Conservation (phyloP, 2,888 invertebrate species). For the Agonopterix subpropinquella region DNA sequence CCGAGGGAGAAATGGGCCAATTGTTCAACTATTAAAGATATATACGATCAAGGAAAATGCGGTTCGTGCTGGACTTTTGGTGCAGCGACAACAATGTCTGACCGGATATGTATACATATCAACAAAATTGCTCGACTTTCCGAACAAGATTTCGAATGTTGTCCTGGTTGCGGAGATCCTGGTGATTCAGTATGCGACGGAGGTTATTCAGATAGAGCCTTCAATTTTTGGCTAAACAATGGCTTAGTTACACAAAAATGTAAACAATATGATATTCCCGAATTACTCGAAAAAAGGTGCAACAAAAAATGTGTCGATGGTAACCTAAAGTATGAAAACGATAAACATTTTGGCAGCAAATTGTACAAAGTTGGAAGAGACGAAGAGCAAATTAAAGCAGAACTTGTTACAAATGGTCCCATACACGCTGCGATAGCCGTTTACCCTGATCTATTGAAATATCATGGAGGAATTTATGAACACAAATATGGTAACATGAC, state of each 20-base stretch:
- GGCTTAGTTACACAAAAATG: not conserved
- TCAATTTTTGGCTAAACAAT: not conserved
- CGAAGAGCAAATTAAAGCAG: constrained; percentile 79
- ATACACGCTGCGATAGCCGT: constrained; percentile 87
- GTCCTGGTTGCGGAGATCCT: constrained; percentile 53
- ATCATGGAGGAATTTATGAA: constrained; percentile 1
- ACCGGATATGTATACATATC: constrained; percentile 84
- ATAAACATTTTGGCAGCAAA: constrained; percentile 78
- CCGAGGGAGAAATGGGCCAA: constrained; percentile 81
- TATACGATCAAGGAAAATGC: constrained; percentile 85
- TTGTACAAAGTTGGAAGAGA: constrained; percentile 64
- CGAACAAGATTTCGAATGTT: constrained; percentile 82
- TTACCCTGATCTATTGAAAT: constrained; percentile 41
- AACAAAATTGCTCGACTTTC: constrained; percentile 77
- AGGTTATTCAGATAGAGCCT: not conserved
- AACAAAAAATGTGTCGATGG: constrained; percentile 72
- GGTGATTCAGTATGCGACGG: constrained; percentile 13
- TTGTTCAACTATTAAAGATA: constrained; percentile 83
- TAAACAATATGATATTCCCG: not conserved
- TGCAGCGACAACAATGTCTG: constrained; percentile 87
- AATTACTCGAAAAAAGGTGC: constrained; percentile 50
- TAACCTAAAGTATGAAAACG: constrained; percentile 77
- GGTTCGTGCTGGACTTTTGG: constrained; percentile 92
- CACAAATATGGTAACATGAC: not conserved
- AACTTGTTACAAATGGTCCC: constrained; percentile 85